These are phyloP conservation scores for Zaprionus ornatus DNA, from an alignment of 1,140 invertebrate species.

Conservation along the genomic window DNA sequence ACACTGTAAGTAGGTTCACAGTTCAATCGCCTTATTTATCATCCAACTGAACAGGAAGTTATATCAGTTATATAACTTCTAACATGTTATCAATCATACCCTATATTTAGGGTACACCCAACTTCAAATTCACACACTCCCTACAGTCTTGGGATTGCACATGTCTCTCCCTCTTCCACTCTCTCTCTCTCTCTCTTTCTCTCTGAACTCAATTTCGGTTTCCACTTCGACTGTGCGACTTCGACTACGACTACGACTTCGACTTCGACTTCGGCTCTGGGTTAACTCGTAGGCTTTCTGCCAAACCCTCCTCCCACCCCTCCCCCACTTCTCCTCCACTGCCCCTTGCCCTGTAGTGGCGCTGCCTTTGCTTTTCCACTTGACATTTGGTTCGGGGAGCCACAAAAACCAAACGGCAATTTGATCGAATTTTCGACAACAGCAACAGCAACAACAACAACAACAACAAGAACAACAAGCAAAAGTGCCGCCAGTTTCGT, in stretches of 20 bases:
- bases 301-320: too few relatives aligned
- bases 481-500: conserved; percentile 37
- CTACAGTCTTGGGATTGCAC: conserved; percentile 7
- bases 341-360: too few relatives aligned
- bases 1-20: too few relatives aligned
- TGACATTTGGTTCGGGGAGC: conserved; percentile 54
- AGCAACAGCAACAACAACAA: not conserved
- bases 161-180: not conserved
- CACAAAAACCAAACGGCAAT: conserved; percentile 35
- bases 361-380: conserved; percentile 41
- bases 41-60: too few relatives aligned
- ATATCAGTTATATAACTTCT: not conserved
- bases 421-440: conserved; percentile 37
- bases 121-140: conserved; percentile 10
- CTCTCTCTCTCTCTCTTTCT: conserved; percentile 3
- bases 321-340: not conserved
- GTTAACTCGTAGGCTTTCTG: not conserved
- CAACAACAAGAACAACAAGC: not conserved
- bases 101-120: not conserved
- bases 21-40: too few relatives aligned
- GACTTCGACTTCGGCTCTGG: not conserved
- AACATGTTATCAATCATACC: not conserved
- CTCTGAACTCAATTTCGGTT: not conserved
- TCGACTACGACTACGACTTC: not conserved
- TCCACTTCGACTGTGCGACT: not conserved